These are phyloP conservation scores for Xerus rutilus DNA, from an alignment of 2,797 vertebrate genomes.

Conservation along the genomic window DNA sequence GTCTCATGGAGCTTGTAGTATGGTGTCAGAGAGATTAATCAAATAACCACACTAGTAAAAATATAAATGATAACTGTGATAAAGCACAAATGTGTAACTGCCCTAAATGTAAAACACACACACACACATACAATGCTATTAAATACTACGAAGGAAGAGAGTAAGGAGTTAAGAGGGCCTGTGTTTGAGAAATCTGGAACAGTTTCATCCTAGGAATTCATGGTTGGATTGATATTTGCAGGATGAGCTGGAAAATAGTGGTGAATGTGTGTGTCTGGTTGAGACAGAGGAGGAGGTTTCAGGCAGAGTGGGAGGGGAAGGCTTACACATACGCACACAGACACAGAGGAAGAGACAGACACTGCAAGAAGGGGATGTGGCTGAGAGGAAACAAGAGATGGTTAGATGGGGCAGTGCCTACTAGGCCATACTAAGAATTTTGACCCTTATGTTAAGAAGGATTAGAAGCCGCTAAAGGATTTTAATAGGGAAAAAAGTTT, in stretches of 20 bases:
- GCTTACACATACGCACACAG: too few species aligned
- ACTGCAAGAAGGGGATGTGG: neutral
- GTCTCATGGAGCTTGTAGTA: neutral
- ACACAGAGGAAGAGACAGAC: neutral
- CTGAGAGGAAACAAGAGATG: neutral
- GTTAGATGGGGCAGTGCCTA: neutral
- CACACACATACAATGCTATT: neutral
- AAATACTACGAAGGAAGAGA: neutral
- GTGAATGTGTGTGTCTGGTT: neutral
- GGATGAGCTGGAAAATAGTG: neutral
- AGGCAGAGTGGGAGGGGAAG: neutral
- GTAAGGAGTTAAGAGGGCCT: neutral
- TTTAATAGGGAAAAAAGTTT: slow-evolving; percentile 8
- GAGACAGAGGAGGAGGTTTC: neutral
- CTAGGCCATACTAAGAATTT: neutral
- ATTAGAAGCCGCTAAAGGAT: neutral
- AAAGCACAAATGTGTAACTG: neutral
- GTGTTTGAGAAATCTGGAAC: neutral
- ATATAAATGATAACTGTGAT: neutral
- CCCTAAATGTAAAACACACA: neutral
- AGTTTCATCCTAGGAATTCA: neutral
- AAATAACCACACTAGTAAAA: neutral
- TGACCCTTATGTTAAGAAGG: neutral
- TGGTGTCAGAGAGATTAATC: neutral
- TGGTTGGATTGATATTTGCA: neutral